A percentile compares a stretch with the other conserved stretches of the same genome.
phyloP scores from a whole-genome alignment of 2,888 invertebrate species.

The Halictus quadricinctus region DNA sequence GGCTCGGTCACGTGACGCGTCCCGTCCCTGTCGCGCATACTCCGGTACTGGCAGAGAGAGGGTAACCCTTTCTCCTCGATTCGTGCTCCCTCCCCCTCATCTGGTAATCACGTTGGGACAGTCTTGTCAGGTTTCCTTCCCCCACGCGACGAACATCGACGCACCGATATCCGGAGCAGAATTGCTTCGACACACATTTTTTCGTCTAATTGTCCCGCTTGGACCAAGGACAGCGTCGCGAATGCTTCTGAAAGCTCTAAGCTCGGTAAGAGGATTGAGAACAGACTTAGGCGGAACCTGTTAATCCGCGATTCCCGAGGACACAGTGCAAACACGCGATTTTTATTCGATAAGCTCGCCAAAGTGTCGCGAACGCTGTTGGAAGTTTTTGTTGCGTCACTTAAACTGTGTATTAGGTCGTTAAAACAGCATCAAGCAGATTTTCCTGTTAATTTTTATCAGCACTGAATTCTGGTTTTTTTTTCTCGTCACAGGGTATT shows the following conservation, averaged over 20 bases:
- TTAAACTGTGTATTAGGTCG: neutral
- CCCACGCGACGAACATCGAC: constrained; percentile 27
- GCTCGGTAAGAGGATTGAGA: neutral
- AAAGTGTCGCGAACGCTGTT: neutral
- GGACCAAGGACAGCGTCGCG: constrained; percentile 1
- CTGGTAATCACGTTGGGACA: constrained; percentile 70
- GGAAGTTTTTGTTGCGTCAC: neutral
- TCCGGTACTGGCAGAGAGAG: too few species aligned
- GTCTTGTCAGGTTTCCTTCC: neutral
- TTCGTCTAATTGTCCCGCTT: constrained; percentile 56
- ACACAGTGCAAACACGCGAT: neutral
- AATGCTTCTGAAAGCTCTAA: too few species aligned
- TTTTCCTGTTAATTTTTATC: neutral
- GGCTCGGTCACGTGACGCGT: too few species aligned
- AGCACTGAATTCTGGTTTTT: neutral
- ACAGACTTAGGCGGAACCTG: neutral
- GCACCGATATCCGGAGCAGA: constrained; percentile 48
- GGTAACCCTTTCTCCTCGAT: too few species aligned
- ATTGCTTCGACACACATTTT: constrained; percentile 68
- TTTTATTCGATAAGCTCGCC: neutral
- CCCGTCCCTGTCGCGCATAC: too few species aligned
- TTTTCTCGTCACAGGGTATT: neutral
- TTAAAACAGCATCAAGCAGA: neutral
- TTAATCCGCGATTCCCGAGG: neutral
- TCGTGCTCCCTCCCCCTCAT: too few species aligned